Percentiles rank a stretch among this genome's conserved stretches.
Evolutionary conservation across 1,140 invertebrate genomes (phyloP).

Genomic region (Aethina tumida): DNA sequence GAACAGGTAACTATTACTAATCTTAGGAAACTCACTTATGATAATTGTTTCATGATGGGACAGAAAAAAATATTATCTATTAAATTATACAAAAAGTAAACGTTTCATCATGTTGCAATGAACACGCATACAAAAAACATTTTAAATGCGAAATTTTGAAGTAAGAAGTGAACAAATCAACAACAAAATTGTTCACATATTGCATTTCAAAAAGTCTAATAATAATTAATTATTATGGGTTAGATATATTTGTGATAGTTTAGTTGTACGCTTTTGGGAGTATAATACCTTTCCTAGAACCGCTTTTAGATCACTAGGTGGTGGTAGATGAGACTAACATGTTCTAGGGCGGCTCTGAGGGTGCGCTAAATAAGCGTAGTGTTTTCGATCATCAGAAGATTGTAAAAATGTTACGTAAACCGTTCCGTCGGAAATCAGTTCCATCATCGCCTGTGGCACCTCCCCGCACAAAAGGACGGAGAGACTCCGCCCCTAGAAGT

Average conservation of each 20-base stretch:
- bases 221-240: too few species aligned
- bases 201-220: too few species aligned
- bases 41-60: too few species aligned
- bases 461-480: conserved; percentile 37
- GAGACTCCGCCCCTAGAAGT: conserved; percentile 37
- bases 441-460: conserved; percentile 48
- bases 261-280: neutral
- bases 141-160: too few species aligned
- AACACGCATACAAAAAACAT: too few species aligned
- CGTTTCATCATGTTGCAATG: too few species aligned
- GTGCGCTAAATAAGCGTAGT: conserved; percentile 22
- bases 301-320: too few species aligned
- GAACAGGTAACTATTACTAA: conserved; percentile 26
- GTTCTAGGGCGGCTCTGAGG: conserved; percentile 31
- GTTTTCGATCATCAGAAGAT: conserved; percentile 31
- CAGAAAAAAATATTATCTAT: too few species aligned
- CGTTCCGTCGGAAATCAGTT: conserved; percentile 54
- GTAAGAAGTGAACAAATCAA: too few species aligned
- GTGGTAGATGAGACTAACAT: conserved; percentile 7
- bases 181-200: too few species aligned
- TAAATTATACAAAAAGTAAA: conserved; percentile 1
- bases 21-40: neutral
- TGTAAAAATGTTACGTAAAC: conserved; percentile 49
- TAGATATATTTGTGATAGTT: neutral
- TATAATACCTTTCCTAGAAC: neutral